These are phyloP conservation scores for Tragelaphus buxtoni DNA, from an alignment of 2,113 vertebrate species.

Conservation along the genomic window DNA sequence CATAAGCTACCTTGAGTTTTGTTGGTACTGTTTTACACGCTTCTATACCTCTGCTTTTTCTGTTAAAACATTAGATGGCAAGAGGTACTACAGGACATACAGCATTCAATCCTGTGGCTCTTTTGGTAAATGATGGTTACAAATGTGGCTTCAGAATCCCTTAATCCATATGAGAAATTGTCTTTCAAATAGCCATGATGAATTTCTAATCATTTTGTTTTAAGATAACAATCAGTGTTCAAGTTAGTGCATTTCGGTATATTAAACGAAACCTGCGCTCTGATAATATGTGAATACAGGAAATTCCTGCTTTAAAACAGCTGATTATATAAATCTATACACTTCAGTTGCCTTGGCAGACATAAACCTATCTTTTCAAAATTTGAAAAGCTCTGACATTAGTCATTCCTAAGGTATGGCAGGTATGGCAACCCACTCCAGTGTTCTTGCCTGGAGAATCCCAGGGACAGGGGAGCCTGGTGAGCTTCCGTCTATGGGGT, in stretches of 20 bases:
- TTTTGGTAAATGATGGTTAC: slow-evolving; percentile 17
- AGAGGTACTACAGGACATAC: background rate
- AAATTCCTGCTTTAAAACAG: slow-evolving; percentile 7
- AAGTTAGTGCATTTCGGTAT: background rate
- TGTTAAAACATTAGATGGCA: background rate
- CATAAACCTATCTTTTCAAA: background rate
- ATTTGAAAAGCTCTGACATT: background rate
- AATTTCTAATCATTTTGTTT: slow-evolving; percentile 13
- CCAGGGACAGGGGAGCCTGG: too few species aligned
- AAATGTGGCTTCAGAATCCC: background rate
- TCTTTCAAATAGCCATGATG: background rate
- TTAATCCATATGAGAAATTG: background rate
- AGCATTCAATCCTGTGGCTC: background rate
- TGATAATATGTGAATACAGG: slow-evolving; percentile 23
- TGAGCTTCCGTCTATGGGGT: too few species aligned
- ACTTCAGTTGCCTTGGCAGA: background rate
- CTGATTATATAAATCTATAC: background rate
- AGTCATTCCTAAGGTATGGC: slow-evolving; percentile 4
- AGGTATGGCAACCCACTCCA: too few species aligned
- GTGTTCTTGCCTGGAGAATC: too few species aligned
- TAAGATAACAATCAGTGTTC: background rate
- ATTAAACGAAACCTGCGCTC: background rate
- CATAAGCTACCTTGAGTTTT: background rate
- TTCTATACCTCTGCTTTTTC: background rate
- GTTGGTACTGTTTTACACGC: background rate